Base-by-base conservation (phyloP, 2,113 vertebrate species). In the Corythaixoides concolor region DNA sequence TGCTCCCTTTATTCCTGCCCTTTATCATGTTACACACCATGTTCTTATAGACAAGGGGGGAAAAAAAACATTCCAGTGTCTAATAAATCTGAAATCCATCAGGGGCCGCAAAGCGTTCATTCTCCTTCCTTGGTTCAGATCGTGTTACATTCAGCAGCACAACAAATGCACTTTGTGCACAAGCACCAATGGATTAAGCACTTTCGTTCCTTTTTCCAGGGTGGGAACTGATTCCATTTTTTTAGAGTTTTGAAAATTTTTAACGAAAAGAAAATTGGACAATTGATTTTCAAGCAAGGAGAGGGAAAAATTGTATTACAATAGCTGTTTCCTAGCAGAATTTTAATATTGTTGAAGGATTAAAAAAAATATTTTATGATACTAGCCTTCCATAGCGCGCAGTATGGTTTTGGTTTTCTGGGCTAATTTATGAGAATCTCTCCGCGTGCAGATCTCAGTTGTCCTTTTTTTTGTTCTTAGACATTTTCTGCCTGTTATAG, bases 41-140 rank as follows among this genome's bases (percentile, higher is more conserved):
- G 93, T 92, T 94, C 93, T 95, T 97, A 97, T 94, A 93, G 97
- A 97, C 94, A 93, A 91, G 96, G 89, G 73, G 69, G 77, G 33
- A 21, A 78, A 90, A 93, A 92, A 95, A 97, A 95, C 96, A 97
- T 97, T 96, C 95, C 95, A 96, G 69, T 89, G 96, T 95, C 94
- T 92, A 96, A 97, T 97, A 97, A 97, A 97, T 96, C 97, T 97
- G 94, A 97, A 97, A 96, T 97, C 97, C 97, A 97, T 97, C 92
- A 96, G 95, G 93, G 84, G 89, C 93, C 12, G 94, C 94, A 93
- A 95, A 96, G 91, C 50, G 3, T 94, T 97, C 91, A 58, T 79
- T 97, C 94, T 89, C 92, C 89, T 94, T 91, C 86, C 89, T 78
- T 58, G 89, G 69, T 82, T 91, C 94, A 93, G 96, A 78, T 97